Evolutionary conservation across 2,888 invertebrate genomes (phyloP), one percentile per base, ranked within the genome.

Genomic region (Drosophila affinis): DNA sequence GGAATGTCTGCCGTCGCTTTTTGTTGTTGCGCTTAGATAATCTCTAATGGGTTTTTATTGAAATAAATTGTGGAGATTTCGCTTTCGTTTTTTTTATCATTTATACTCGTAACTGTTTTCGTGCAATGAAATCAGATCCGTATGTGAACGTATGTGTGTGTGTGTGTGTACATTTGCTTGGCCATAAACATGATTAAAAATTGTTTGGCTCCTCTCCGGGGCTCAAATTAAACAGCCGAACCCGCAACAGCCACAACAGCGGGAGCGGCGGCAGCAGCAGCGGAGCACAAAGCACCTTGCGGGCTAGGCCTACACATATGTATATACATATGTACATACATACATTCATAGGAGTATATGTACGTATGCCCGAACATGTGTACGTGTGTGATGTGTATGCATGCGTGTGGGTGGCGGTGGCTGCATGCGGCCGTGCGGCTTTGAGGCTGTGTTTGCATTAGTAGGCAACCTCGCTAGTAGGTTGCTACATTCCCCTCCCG

Each of bases 121-220:
- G 24, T 57, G 46, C 54, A 71, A 77, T 82, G 76, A 79, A 78
- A 76, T 67, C 53, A 62, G 58, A 68, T 57, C 55, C 32, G 58
- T 47, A 48, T 53, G 24, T 53, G 29, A 48, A 34, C 21, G 27
- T 45, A 14, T 44, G 56, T 44, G 10, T 58, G 51, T 53, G 39
- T 34, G 51, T 59, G 54, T 67, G 58, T 67, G 53, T 67, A 63
- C 34, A 53, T 78, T 76, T 84, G 74, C 78, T 65, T 81, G 72
- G 60, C 60, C 67, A 77, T 85, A 83, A 81, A 79, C 84, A 78
- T 81, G 79, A 83, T 86, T 86, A 83, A 80, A 61, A 60, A 68
- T 59, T 29, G 53, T 48, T 79, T 63, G 71, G 60, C 68, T 56
- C 67, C 56, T 67, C 56, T 65, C 45, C 56, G 45, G 34, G 46